Percentiles rank a stretch among this genome's conserved stretches.
Evolutionary conservation across 2,888 invertebrate species (phyloP).

Genomic region (Electrophaes corylata): DNA sequence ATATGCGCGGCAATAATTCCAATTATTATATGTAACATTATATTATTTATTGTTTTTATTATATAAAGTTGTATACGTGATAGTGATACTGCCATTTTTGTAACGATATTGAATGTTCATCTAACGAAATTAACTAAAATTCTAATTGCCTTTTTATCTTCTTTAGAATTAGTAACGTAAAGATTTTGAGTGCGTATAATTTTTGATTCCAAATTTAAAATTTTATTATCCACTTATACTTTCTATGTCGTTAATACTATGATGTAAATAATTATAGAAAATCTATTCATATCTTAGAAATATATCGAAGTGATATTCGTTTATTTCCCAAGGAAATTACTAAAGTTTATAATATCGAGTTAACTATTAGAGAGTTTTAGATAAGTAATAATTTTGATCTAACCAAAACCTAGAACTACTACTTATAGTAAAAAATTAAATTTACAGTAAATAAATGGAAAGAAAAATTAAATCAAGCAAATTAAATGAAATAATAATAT

Average conservation of each 20-base stretch:
- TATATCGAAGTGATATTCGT: conserved; percentile 77
- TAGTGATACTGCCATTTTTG: conserved; percentile 78
- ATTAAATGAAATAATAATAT: conserved; percentile 6
- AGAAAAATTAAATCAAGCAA: background rate
- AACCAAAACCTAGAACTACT: conserved; percentile 38
- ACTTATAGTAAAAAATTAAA: conserved; percentile 8
- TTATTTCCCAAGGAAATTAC: conserved; percentile 81
- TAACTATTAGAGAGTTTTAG: conserved; percentile 69
- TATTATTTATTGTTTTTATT: conserved; percentile 53
- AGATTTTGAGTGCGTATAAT: background rate
- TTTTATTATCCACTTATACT: conserved; percentile 1
- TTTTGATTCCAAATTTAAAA: background rate
- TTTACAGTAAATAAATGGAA: conserved; percentile 1
- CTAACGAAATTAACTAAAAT: conserved; percentile 47
- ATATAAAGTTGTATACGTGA: conserved; percentile 73
- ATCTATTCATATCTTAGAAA: conserved; percentile 82
- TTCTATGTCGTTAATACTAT: conserved; percentile 24
- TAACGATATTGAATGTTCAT: conserved; percentile 58
- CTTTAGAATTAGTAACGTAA: conserved; percentile 1
- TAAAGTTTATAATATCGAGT: conserved; percentile 76
- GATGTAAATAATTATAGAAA: conserved; percentile 48
- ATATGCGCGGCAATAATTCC: conserved; percentile 69
- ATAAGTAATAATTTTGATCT: conserved; percentile 59
- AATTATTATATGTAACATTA: conserved; percentile 45
- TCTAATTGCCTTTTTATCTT: conserved; percentile 12